Evolutionary conservation across 2,797 vertebrate genomes (phyloP), one percentile per base, ranked within the genome.

Genomic region (Enteromius argenteus): DNA sequence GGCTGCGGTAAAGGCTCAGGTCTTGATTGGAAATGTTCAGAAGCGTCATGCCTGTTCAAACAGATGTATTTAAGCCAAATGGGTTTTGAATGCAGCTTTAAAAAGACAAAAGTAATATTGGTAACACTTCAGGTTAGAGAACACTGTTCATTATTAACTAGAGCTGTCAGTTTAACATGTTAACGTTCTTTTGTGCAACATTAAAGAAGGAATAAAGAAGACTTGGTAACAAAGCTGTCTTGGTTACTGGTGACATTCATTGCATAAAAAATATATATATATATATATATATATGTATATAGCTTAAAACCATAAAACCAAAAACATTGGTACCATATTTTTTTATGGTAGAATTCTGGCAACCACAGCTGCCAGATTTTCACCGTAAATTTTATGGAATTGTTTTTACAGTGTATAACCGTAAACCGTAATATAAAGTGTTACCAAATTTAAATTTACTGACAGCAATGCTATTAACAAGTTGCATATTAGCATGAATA

Each of bases 21-120:
- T 39, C 66, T 68, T 68, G 66, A 68, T 68, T 14, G 49, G 49
- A 64, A 64, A 64, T 64, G 27, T 17, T 32, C 60, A 32, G 60
- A 30, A 5, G 27, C 27, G 5, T 62, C 14, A 30, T 62, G 27
- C 27, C 11, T 2, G 2, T 64, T 32, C 14, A 32, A 32, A 64
- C 13, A 32, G 27, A 64, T 2, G 14, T 17, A 8, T 32, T 64
- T 32, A 14, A 32, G 60, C 27, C 60, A 30, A 62, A 62, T 32
- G 27, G 14, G 7, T 32, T 32, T 64, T 17, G 3, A 32, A 64
- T 1, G 27, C 27, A 64, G 5, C 60, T 64, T 64, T 64, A 30
- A 32, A 27, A 60, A 62, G 23, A 62, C 11, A 62, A 58, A 11
- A 23, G 10, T 58, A 11, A 11, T 23, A 58, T 58, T 58, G 53